Evolutionary conservation across 2,888 invertebrate genomes (phyloP).

Genomic region (Abrostola tripartita): DNA sequence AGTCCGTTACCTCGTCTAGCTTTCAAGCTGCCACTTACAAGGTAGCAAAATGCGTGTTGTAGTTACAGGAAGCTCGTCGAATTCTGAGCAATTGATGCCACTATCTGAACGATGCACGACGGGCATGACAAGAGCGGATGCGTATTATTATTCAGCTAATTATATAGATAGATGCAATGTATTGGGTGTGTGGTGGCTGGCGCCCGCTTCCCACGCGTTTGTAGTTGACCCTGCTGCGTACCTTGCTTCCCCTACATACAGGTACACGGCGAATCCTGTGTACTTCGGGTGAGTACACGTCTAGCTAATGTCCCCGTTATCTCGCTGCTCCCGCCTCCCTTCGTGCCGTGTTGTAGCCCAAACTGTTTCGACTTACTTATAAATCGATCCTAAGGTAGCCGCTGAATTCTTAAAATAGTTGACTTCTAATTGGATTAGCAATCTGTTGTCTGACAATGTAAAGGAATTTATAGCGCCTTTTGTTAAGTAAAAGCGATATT

Average conservation of each 20-base stretch:
- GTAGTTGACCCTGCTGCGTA: conserved; percentile 66
- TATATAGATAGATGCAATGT: conserved; percentile 32
- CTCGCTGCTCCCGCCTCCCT: conserved; percentile 56
- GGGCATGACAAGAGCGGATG: conserved; percentile 54
- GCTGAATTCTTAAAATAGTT: neutral
- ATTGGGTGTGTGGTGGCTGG: conserved; percentile 35
- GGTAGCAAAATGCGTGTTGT: conserved; percentile 53
- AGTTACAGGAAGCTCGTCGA: conserved; percentile 59
- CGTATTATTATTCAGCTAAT: conserved; percentile 47
- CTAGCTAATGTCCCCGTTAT: conserved; percentile 77
- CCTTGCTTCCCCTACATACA: conserved; percentile 60
- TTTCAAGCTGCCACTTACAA: conserved; percentile 52
- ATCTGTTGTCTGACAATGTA: neutral
- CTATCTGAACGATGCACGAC: conserved; percentile 52
- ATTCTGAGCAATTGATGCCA: conserved; percentile 53
- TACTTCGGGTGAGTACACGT: conserved; percentile 67
- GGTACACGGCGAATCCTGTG: conserved; percentile 67
- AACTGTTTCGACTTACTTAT: conserved; percentile 53
- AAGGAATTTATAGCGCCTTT: conserved; percentile 25
- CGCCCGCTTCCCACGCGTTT: conserved; percentile 71
- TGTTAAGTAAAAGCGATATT: conserved; percentile 11
- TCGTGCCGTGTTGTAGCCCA: conserved; percentile 60
- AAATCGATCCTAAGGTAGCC: conserved; percentile 37
- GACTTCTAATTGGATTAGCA: neutral
- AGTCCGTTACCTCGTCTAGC: conserved; percentile 43